A percentile compares a stretch with the other conserved stretches of the same genome.
Conservation (phyloP, 64 coral and sea anemone genomes). For the Trachythela sp. region DNA sequence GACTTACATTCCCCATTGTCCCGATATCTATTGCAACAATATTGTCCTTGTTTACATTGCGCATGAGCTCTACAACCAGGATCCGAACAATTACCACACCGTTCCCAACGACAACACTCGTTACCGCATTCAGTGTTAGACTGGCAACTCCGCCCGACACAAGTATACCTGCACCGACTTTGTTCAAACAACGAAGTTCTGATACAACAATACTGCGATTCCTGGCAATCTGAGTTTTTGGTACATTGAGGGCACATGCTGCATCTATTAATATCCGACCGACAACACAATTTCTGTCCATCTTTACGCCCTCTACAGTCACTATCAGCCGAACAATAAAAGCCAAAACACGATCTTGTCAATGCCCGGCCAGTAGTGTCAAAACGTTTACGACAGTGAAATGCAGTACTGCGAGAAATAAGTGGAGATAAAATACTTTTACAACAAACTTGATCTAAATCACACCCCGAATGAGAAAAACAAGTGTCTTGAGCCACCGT, state of each 20-base stretch:
- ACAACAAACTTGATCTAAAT: neutral
- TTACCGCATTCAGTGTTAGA: neutral
- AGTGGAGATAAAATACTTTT: neutral
- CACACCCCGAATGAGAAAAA: neutral
- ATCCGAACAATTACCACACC: neutral
- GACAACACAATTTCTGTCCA: neutral
- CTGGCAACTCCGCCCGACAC: neutral
- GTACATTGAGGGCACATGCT: neutral
- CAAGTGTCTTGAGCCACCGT: neutral
- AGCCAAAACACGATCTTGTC: neutral
- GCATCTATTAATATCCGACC: neutral
- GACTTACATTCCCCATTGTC: neutral
- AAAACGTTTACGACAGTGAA: neutral
- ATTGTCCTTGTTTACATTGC: neutral
- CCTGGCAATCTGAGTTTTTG: neutral
- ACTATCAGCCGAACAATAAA: neutral
- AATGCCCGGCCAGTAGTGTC: neutral
- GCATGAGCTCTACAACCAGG: neutral
- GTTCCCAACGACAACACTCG: neutral
- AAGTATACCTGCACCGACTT: neutral
- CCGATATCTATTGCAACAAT: neutral
- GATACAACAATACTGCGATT: neutral
- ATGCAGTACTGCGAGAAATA: neutral
- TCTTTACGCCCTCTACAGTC: neutral
- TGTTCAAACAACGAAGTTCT: neutral